Base-by-base conservation (phyloP, 2,797 vertebrate species). In the Alca torda region DNA sequence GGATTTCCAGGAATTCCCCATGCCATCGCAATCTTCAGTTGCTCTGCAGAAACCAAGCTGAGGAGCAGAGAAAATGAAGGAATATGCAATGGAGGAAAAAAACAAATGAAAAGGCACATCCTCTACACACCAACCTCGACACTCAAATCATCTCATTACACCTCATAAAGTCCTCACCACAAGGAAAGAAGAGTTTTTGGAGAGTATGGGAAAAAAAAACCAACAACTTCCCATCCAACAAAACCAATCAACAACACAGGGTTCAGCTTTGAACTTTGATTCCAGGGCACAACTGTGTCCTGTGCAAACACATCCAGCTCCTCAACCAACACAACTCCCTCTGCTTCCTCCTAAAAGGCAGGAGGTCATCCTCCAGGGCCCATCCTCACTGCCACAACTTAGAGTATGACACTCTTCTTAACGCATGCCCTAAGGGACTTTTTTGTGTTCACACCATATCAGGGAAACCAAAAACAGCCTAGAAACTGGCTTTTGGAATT, bases 1-100 rank as follows among this genome's bases (percentile, higher is more conserved):
- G 88, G 76, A 86, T 86, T 88, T 95, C 61, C 88, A 90, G 76
- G 76, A 91, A 94, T 90, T 60, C 54, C 31, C n/a, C 15, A 75
- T 19, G 37, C 69, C 73, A 81, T 37, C 5, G 0, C 86, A 88
- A 81, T 51, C 39, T 70, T 83, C 64, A 56, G 78, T 19, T 77
- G 78, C 26, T 59, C 26, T 76, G 43, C 74, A 93, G 24, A 90
- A 94, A 75, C 7, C 13, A 68, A 57, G 26, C 37, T 79, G 18
- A 86, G 17, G 26, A 77, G 9, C 2, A 1, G 26, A 76, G 74
- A 79, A 86, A 13, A 87, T 51, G 70, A 70, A 90, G 6, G 13
- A 90, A 51, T 19, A 72, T 7, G 33, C 1, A 15, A 16, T 3
- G 10, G 13, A 80, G 25, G 4, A 25, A 61, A 86, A 86, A 64